These are phyloP conservation scores for Pediacus dermestoides DNA, from an alignment of 2,888 invertebrate species.

Conservation along the genomic window DNA sequence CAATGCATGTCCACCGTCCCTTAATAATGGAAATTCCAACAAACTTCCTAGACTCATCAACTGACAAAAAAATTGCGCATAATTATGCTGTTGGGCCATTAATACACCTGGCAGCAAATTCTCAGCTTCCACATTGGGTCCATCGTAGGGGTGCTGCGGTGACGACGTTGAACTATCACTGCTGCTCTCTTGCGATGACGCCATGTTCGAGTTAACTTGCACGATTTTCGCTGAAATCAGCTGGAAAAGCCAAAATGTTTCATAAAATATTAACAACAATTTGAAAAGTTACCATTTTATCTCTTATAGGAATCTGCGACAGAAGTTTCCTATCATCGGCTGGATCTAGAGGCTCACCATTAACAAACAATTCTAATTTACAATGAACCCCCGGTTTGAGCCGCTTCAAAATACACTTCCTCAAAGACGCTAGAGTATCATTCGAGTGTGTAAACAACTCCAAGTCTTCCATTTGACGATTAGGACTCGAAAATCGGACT, in stretches of 20 bases:
- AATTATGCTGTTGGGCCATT: slow-evolving; percentile 77
- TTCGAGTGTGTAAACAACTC: slow-evolving; percentile 92
- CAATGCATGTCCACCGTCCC: slow-evolving; percentile 79
- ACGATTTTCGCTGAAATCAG: slow-evolving; percentile 73
- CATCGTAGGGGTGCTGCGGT: slow-evolving; percentile 81
- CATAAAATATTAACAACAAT: neutral
- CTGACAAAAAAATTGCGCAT: slow-evolving; percentile 78
- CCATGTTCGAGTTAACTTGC: slow-evolving; percentile 66
- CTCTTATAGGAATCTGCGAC: slow-evolving; percentile 78
- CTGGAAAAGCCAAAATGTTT: slow-evolving; percentile 44
- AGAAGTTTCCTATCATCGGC: slow-evolving; percentile 84
- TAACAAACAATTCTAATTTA: slow-evolving; percentile 86
- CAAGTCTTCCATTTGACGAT: slow-evolving; percentile 85
- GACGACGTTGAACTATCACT: slow-evolving; percentile 93
- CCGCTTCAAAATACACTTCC: slow-evolving; percentile 71
- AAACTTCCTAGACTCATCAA: slow-evolving; percentile 85
- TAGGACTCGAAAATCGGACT: slow-evolving; percentile 76
- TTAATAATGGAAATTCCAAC: slow-evolving; percentile 71
- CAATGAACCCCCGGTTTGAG: slow-evolving; percentile 66
- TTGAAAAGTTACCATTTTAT: slow-evolving; percentile 71
- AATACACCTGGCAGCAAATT: slow-evolving; percentile 86
- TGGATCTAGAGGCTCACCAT: slow-evolving; percentile 83
- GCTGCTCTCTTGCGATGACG: slow-evolving; percentile 86
- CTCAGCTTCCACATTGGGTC: slow-evolving; percentile 79
- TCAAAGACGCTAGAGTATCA: slow-evolving; percentile 84